These are phyloP conservation scores for Dolichoris vasculosae DNA, from an alignment of 1,140 invertebrate genomes.

Conservation along the genomic window DNA sequence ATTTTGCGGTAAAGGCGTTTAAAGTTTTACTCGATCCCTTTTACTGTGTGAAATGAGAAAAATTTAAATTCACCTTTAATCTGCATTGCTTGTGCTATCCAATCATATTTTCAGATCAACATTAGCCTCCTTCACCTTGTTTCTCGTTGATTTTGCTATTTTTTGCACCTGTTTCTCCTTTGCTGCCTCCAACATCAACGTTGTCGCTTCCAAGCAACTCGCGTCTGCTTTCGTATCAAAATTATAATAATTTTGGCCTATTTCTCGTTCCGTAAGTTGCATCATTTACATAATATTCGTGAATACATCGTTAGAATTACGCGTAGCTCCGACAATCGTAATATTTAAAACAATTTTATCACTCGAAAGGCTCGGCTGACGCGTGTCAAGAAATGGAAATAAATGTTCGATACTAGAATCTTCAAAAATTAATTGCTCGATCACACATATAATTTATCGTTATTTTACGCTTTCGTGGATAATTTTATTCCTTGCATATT, in stretches of 20 bases:
- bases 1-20: background rate
- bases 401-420: too few species aligned
- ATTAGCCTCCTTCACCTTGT: background rate
- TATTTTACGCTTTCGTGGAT: too few species aligned
- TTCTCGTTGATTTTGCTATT: background rate
- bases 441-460: too few species aligned
- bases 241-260: constrained; percentile 2
- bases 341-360: background rate
- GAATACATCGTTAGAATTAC: constrained; percentile 18
- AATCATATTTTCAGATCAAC: background rate
- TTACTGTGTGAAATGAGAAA: background rate
- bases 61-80: constrained; percentile 1
- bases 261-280: background rate
- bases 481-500: too few species aligned
- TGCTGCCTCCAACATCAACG: background rate
- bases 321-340: background rate
- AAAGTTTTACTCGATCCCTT: background rate
- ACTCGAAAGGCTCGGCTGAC: background rate
- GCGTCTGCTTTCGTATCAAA: background rate
- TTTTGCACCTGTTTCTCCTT: background rate
- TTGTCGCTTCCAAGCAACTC: background rate
- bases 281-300: constrained; percentile 3
- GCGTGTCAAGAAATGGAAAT: too few species aligned
- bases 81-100: background rate
- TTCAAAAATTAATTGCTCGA: too few species aligned